phyloP scores from a whole-genome alignment of 2,888 invertebrate species.

The Pandemis heparana region DNA sequence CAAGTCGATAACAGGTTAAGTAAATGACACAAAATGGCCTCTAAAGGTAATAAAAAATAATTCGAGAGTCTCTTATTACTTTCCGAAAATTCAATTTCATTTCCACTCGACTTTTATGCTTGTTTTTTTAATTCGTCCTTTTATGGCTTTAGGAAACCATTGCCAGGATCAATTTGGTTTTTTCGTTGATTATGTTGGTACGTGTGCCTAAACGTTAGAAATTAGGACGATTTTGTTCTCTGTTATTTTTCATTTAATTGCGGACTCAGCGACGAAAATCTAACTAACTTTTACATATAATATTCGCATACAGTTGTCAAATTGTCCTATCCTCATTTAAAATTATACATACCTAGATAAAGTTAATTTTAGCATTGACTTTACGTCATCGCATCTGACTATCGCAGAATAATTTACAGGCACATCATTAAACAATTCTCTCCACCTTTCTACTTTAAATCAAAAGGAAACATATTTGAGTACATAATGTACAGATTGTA shows the following conservation, averaged over 20 bases:
- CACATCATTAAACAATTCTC: too few species aligned
- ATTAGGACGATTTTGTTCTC: not conserved
- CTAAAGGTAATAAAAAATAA: constrained; percentile 69
- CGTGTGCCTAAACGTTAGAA: constrained; percentile 24
- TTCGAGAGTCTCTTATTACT: constrained; percentile 66
- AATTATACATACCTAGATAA: not conserved
- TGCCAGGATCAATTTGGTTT: constrained; percentile 36
- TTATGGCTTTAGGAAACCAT: constrained; percentile 56
- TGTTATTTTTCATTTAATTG: not conserved
- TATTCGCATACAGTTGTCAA: too few species aligned
- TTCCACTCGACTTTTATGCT: constrained; percentile 54
- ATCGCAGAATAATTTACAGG: not conserved
- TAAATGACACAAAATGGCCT: constrained; percentile 77
- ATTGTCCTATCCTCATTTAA: not conserved
- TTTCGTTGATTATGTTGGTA: constrained; percentile 36
- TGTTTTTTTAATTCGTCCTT: constrained; percentile 53
- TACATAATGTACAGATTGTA: not conserved
- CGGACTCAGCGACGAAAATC: too few species aligned
- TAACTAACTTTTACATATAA: too few species aligned
- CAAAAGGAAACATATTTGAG: not conserved
- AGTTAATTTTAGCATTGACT: too few species aligned
- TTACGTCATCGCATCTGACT: too few species aligned
- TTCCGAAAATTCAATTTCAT: constrained; percentile 74
- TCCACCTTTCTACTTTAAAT: not conserved
- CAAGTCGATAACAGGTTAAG: constrained; percentile 75